Percentiles rank a stretch among this genome's conserved stretches.
These are phyloP conservation scores for Trypoxylus dichotomus DNA, from an alignment of 1,140 invertebrate genomes.

Conservation along the genomic window DNA sequence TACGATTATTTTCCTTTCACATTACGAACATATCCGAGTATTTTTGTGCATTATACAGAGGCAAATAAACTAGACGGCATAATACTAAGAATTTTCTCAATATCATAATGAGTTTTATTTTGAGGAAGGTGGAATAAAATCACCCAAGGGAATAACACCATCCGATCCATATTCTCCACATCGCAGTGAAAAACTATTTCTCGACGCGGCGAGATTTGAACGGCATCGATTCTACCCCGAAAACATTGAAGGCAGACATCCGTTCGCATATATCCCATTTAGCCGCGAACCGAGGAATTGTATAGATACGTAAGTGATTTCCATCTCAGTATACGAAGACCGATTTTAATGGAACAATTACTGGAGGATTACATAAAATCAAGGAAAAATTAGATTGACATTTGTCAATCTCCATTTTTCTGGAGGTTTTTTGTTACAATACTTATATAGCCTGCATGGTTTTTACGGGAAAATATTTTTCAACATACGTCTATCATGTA, in stretches of 20 bases:
- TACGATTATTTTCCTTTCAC: too few relatives aligned
- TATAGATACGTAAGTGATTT: slow-evolving; percentile 52
- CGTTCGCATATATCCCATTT: slow-evolving; percentile 63
- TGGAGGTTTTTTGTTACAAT: neutral
- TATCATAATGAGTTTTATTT: too few relatives aligned
- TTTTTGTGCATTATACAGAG: too few relatives aligned
- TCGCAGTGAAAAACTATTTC: slow-evolving; percentile 35
- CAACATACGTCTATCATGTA: too few relatives aligned
- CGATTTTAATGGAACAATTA: neutral
- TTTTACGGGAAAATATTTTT: too few relatives aligned
- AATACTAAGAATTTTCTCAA: too few relatives aligned
- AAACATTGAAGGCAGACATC: slow-evolving; percentile 52
- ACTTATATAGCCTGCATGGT: neutral
- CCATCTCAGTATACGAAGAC: neutral
- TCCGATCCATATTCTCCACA: neutral
- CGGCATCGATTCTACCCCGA: slow-evolving; percentile 66
- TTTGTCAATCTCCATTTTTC: too few relatives aligned
- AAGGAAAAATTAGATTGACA: too few relatives aligned
- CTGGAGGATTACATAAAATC: neutral
- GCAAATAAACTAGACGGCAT: too few relatives aligned
- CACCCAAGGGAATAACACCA: neutral
- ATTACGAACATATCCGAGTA: too few relatives aligned
- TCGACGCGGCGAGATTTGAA: slow-evolving; percentile 66
- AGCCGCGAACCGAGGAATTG: slow-evolving; percentile 66
- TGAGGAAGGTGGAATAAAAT: too few relatives aligned